Evolutionary conservation across 2,797 vertebrate genomes (phyloP).

Genomic region (Threskiornis aethiopicus): DNA sequence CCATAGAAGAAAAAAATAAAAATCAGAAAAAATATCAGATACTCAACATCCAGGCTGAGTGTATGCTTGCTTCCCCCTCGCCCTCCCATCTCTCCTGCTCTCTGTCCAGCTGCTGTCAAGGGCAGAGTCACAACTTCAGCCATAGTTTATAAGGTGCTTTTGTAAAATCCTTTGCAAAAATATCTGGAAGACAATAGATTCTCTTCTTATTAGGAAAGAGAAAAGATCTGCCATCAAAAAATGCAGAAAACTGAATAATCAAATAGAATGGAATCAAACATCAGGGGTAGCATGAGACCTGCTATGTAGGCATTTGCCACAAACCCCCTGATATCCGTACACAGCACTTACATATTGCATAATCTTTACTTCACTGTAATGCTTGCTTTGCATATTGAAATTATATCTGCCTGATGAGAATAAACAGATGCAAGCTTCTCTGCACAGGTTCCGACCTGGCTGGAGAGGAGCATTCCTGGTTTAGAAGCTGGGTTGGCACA

Average conservation of each 20-base stretch:
- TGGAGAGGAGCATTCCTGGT: neutral
- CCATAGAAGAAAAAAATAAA: neutral
- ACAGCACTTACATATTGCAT: neutral
- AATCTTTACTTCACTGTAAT: neutral
- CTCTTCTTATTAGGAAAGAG: neutral
- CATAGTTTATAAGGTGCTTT: neutral
- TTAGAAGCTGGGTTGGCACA: neutral
- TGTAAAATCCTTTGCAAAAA: neutral
- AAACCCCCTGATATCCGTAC: neutral
- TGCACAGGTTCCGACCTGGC: neutral
- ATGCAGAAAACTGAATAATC: neutral
- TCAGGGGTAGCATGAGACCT: neutral
- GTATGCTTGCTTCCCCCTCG: neutral
- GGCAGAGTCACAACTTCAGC: neutral
- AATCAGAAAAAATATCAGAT: neutral
- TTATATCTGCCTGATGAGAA: neutral
- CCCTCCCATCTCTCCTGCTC: neutral
- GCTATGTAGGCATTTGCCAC: neutral
- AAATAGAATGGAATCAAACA: neutral
- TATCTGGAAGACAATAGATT: neutral
- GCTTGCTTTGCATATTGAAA: neutral
- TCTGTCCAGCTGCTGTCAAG: neutral
- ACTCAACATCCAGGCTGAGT: neutral
- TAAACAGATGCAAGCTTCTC: neutral
- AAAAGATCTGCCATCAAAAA: neutral